Percentiles rank a stretch among this genome's conserved stretches.
phyloP scores from a whole-genome alignment of 1,140 invertebrate genomes.

The Drosophila suzukii region DNA sequence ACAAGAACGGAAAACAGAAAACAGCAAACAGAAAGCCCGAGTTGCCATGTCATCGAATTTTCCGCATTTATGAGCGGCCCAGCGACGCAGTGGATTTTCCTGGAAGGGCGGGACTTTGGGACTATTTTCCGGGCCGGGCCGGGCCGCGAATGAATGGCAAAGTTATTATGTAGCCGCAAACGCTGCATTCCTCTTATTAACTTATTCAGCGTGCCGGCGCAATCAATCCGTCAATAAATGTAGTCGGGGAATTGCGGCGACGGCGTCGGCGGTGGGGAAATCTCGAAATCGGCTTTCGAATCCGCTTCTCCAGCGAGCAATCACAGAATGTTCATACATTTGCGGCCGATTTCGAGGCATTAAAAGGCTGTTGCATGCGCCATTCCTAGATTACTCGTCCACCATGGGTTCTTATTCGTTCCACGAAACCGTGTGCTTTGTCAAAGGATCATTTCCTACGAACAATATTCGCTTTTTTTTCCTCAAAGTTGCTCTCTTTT shows the following conservation, averaged over 20 bases:
- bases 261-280: background rate
- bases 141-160: constrained; percentile 14
- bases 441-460: background rate
- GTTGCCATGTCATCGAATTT: constrained; percentile 58
- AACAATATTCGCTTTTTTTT: background rate
- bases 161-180: constrained; percentile 18
- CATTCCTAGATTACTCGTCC: constrained; percentile 3
- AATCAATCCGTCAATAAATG: constrained; percentile 27
- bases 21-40: constrained; percentile 10
- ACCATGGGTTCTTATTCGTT: background rate
- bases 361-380: constrained; percentile 8
- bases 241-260: background rate
- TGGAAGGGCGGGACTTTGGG: background rate
- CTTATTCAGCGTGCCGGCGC: constrained; percentile 17
- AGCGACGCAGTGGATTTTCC: constrained; percentile 6
- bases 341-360: constrained; percentile 10
- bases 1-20: background rate
- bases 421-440: background rate
- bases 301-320: constrained; percentile 1
- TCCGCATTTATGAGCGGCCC: constrained; percentile 37
- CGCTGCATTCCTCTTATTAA: constrained; percentile 25
- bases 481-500: background rate
- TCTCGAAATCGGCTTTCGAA: constrained; percentile 24
- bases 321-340: constrained; percentile 3
- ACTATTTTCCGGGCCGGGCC: constrained; percentile 13